Conservation (phyloP, 1,140 invertebrate species). For the Onthophagus taurus region DNA sequence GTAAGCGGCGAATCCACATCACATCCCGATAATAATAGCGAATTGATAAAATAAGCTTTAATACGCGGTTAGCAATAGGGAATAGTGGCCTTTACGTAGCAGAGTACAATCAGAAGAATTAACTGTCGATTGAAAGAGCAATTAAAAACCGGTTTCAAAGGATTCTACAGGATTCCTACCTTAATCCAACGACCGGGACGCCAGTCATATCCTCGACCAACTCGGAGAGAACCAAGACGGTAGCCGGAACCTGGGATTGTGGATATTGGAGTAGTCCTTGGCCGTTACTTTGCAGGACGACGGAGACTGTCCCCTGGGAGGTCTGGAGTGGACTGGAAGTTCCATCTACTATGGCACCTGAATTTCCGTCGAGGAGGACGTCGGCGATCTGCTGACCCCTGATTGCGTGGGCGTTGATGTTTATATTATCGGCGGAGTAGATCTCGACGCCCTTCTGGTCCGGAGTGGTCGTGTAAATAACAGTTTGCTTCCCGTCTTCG, state of each 20-base stretch:
- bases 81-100: no score
- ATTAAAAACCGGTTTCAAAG: no score
- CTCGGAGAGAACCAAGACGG: conserved; percentile 46
- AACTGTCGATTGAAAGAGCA: no score
- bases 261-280: conserved; percentile 36
- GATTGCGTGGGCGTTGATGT: conserved; percentile 40
- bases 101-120: no score
- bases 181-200: conserved; percentile 33
- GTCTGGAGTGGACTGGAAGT: conserved; percentile 37
- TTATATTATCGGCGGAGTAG: conserved; percentile 41
- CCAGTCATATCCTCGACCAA: conserved; percentile 38
- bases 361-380: conserved; percentile 41
- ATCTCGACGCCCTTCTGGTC: conserved; percentile 42
- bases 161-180: no score
- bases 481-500: conserved; percentile 70
- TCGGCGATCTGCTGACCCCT: conserved; percentile 41
- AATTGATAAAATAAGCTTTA: no score
- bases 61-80: no score
- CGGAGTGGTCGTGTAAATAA: conserved; percentile 63
- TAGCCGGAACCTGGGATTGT: conserved; percentile 34
- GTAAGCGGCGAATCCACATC: no score
- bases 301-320: conserved; percentile 36
- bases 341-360: conserved; percentile 31
- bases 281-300: conserved; percentile 33
- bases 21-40: no score